A percentile compares a stretch with the other conserved stretches of the same genome.
Evolutionary conservation across 1,140 invertebrate species (phyloP).

Genomic region (Musca domestica): DNA sequence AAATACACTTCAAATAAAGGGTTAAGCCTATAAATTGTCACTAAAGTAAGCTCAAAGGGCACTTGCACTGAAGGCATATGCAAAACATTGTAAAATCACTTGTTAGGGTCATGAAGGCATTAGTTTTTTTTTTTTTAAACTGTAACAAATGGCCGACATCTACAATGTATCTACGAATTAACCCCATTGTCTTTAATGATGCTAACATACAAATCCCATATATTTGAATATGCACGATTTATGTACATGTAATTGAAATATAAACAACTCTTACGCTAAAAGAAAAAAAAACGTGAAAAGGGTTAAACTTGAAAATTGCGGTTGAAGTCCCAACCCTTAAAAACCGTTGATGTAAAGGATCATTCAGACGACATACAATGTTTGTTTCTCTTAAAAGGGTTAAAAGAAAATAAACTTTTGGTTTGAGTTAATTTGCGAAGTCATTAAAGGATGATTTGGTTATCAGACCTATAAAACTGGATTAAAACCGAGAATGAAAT

Average conservation of each 20-base stretch:
- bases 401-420: not conserved
- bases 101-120: not conserved
- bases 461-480: not conserved
- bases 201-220: not conserved
- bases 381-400: not conserved
- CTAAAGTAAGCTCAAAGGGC: no score
- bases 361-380: not conserved
- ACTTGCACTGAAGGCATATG: no score
- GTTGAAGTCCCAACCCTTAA: not conserved
- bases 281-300: not conserved
- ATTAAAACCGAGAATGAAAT: not conserved
- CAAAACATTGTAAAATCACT: constrained; percentile 5
- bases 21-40: no score
- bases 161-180: not conserved
- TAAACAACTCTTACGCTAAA: constrained; percentile 11
- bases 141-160: not conserved
- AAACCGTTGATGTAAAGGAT: no score
- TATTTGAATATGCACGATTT: constrained; percentile 1
- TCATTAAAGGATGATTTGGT: constrained; percentile 15
- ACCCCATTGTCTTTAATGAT: constrained; percentile 3
- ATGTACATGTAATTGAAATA: constrained; percentile 8
- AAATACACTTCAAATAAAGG: no score
- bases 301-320: not conserved
- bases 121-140: no score
- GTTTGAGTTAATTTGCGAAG: constrained; percentile 13